Evolutionary conservation across 2,113 vertebrate genomes (phyloP), one percentile per base, ranked within the genome.

Genomic region (Corythornis madagascariensis): DNA sequence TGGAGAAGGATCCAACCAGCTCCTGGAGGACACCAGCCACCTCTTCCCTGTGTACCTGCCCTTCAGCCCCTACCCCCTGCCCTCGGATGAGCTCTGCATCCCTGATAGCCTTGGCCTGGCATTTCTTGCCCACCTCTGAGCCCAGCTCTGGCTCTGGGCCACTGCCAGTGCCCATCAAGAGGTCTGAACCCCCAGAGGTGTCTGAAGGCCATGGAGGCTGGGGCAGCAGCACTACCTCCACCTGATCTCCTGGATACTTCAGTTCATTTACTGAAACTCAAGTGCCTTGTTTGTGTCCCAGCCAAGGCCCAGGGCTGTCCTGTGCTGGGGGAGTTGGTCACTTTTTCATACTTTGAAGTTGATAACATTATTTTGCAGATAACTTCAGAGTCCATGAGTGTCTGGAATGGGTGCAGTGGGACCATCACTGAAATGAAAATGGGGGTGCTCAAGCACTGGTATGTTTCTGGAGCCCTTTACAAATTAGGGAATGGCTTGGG

Each of bases 41-140:
- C 94, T 97, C 74, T 98, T 98, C 92, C 98, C 98, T 1, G 98
- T 98, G 94, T 97, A 96, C 5, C 98, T 98, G 94, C 97, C 96
- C 42, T 93, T 96, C 33, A 85, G 88, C 0, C 9, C 95, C 13
- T 92, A 91, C 18, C 28, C 21, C 0, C 63, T 97, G 81, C 96
- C 50, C 12, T 88, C 94, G 3, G 95, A 97, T 28, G 96, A 97
- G 91, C 86, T 98, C 48, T 48, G 64, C 83, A 97, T 97, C 95
- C 98, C 98, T 15, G 97, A 97, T 26, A 66, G 89, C 73, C 97
- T 98, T 9, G 95, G 90, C 86, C 93, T 98, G 87, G 52, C 95
- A 42, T 98, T 98, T 89, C 96, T 98, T 10, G 96, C 95, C 38
- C 3, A 0, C 5, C 38, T 4, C 50, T 85, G 78, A 91, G 71